Evolutionary conservation across 1,140 invertebrate genomes (phyloP).

Genomic region (Drosophila sp.): DNA sequence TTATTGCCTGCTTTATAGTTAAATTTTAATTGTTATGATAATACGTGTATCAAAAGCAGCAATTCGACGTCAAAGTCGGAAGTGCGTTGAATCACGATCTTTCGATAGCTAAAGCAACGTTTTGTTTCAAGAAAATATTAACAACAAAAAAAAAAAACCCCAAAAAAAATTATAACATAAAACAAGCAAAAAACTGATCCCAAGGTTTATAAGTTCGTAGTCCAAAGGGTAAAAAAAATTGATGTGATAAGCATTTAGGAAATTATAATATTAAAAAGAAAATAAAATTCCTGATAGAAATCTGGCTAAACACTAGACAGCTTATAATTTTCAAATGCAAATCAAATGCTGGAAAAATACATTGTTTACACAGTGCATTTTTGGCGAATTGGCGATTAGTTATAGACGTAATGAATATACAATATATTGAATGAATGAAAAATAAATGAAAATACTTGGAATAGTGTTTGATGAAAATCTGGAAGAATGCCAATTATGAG

Average conservation of each 20-base stretch:
- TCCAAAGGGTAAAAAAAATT: neutral
- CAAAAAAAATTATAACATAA: neutral
- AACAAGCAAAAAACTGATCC: neutral
- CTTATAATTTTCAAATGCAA: constrained; percentile 12
- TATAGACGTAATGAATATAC: constrained; percentile 13
- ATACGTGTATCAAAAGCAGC: no score
- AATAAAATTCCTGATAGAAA: no score
- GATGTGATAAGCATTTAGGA: no score
- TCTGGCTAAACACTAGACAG: neutral
- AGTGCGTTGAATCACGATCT: constrained; percentile 27
- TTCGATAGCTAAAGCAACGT: constrained; percentile 4
- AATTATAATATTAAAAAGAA: no score
- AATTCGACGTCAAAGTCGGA: constrained; percentile 6
- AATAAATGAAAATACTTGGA: constrained; percentile 21
- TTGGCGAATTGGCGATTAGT: constrained; percentile 6
- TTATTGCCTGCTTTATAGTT: no score
- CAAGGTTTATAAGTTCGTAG: no score
- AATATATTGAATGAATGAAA: neutral
- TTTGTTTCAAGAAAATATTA: neutral
- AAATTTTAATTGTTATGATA: no score
- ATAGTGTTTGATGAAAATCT: constrained; percentile 12
- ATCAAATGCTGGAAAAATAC: constrained; percentile 12
- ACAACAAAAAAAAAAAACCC: neutral
- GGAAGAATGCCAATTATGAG: constrained; percentile 32
- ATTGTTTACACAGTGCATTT: constrained; percentile 3